phyloP scores from a whole-genome alignment of 92 coral and sea anemone species.

The Heteractis magnifica region DNA sequence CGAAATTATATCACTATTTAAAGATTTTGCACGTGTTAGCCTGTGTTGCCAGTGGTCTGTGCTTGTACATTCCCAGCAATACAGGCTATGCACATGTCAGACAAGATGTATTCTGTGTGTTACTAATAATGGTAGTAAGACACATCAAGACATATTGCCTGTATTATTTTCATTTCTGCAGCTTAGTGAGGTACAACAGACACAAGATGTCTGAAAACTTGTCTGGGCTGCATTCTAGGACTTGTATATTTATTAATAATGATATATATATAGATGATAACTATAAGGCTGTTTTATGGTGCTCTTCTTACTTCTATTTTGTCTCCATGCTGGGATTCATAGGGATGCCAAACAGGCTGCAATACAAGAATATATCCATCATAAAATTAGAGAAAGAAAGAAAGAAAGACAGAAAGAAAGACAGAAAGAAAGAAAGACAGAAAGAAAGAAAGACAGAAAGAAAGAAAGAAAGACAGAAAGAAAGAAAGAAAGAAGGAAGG shows the following conservation, averaged over 20 bases:
- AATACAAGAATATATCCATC: constrained; percentile 2
- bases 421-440: neutral
- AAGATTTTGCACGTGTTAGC: no score
- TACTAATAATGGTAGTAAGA: neutral
- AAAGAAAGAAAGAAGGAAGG: neutral
- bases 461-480: neutral
- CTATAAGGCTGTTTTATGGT: no score
- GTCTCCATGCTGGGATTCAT: constrained; percentile 87
- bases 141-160: constrained; percentile 8
- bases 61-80: no score
- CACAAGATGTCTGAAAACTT: constrained; percentile 31
- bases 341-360: constrained; percentile 99
- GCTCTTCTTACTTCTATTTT: constrained; percentile 65
- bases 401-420: neutral
- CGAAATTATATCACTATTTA: no score
- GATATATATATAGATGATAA: neutral
- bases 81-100: neutral
- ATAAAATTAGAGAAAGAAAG: neutral
- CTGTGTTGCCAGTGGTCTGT: no score
- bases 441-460: neutral
- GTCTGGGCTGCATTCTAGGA: constrained; percentile 28
- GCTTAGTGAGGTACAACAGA: constrained; percentile 31
- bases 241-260: neutral
- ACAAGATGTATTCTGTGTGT: constrained; percentile 13
- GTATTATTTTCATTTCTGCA: constrained; percentile 18